Base-by-base conservation (phyloP, 1,140 invertebrate genomes). In the Mesaphorura yosii region DNA sequence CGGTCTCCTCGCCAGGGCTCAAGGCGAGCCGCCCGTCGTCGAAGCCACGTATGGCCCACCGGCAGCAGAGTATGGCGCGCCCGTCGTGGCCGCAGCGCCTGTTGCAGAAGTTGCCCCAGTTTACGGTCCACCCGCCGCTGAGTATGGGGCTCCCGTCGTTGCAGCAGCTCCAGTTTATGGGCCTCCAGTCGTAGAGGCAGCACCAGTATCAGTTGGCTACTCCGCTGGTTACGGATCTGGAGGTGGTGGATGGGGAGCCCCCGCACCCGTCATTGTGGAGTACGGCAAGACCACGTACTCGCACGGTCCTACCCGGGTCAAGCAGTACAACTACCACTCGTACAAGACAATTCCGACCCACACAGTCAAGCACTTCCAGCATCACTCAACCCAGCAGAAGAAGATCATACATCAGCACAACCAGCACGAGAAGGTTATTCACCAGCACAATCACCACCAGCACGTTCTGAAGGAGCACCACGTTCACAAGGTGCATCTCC, bases 371-470 rank as follows among this genome's bases (percentile, higher is more conserved):
- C 48, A 50, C 27, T 38, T 39, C 34, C 7, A 50, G 14, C n/a
- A 22, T 23, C 48, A 50, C 27, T 22, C 20, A 38, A 12, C n/a
- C 22, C 5, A 22, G 4, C 27, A 22, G 10, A 50, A 50, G 48
- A 50, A 50, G 22, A 50, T 50, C 22, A 50, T 50, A 19, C 48
- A 50, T 38, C 29, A 50, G 14, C 48, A 50, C 20, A 31, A 50
- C 40, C 48, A 50, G 27, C 20, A 37, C 6, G 19, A 50, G 20
- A 38, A 50, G 29, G 29, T 50, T 38, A 25, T 50, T 28, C 48
- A 50, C 34, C 20, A 50, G 34, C 48, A 50, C 22, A 31, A 50
- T 29, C 31, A 50, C 19, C 48, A 50, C 22, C n/a, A 50, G 20
- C 48, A 50, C 48, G 29, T 50, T 25, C 31, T 50, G 15, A 31